Evolutionary conservation across 2,888 invertebrate genomes (phyloP).

Genomic region (Protophormia terraenovae): DNA sequence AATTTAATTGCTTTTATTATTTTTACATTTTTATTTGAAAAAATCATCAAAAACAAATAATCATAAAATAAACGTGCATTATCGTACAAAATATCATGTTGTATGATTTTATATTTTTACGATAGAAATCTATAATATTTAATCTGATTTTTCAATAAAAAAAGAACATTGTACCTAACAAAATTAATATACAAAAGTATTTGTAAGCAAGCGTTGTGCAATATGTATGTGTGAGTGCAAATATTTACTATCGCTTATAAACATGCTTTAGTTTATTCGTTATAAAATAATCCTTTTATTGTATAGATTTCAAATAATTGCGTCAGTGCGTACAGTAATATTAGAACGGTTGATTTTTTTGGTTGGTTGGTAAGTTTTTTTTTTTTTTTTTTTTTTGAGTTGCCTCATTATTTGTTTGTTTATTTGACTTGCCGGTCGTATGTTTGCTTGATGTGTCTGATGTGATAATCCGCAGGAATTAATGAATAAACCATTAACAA

Average conservation of each 20-base stretch:
- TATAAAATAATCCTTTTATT: constrained; percentile 53
- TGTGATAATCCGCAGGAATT: constrained; percentile 80
- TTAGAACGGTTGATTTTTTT: not conserved
- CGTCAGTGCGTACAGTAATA: not conserved
- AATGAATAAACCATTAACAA: constrained; percentile 81
- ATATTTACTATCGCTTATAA: constrained; percentile 50
- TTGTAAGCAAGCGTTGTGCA: not conserved
- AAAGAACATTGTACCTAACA: not conserved
- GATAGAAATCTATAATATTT: constrained; percentile 62
- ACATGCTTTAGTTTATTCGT: constrained; percentile 39
- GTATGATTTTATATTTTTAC: constrained; percentile 40
- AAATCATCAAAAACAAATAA: not conserved
- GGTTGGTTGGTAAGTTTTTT: too few relatives aligned
- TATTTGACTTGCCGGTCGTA: constrained; percentile 34
- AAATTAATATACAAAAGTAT: not conserved
- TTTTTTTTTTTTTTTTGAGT: constrained; percentile 3
- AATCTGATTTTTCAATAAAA: constrained; percentile 23
- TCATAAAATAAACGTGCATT: constrained; percentile 19
- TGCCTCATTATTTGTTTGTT: constrained; percentile 40
- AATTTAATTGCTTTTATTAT: constrained; percentile 3
- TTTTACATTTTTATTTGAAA: not conserved
- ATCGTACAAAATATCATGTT: constrained; percentile 1
- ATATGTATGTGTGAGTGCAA: not conserved
- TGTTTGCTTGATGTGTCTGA: constrained; percentile 76
- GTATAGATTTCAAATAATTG: constrained; percentile 41